Evolutionary conservation across 2,888 invertebrate genomes (phyloP), one percentile per base, ranked within the genome.

Genomic region (Miltochrista miniata): DNA sequence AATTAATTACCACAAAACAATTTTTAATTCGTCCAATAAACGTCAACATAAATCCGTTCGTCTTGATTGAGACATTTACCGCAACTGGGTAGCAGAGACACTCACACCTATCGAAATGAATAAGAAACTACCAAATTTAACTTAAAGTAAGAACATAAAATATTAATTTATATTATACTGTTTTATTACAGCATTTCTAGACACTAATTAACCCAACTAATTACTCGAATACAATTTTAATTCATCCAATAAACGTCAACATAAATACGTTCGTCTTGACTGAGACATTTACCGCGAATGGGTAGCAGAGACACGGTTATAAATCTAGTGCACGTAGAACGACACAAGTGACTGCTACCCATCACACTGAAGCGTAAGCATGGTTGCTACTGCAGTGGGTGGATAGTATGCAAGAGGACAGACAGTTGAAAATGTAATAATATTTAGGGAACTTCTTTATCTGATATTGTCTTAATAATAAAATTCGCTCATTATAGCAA

Each of bases 301-400:
- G n/a, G n/a, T n/a, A n/a, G n/a, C n/a, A n/a, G n/a, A n/a, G n/a
- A n/a, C n/a, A n/a, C 78, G 73, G 64, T 77, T 54, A 86, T 87
- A 87, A 87, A 87, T 87, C 83, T 80, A 59, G 70, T 64, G 79
- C 64, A 64, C 67, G 73, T 65, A 68, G 70, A 69, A 72, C 72
- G 68, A 68, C 73, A 73, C 72, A 76, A 70, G 72, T 67, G 66
- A 64, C 55, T 53, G 59, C 63, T 64, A 59, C 50, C 52, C 63
- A 64, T 79, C 67, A 81, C 77, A 76, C 74, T 59, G 71, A 43
- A 34, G 43, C 45, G 64, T 60, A 55, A 47, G 56, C 29, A 7
- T 29, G 14, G 24, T 40, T 12, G 33, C 44, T 37, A 12, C 33
- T n/a, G n/a, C 29, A 4, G 15, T 12, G 8, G 12, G 10, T 33